Base-by-base conservation (phyloP, 2,797 vertebrate species). In the Xerus rutilus region DNA sequence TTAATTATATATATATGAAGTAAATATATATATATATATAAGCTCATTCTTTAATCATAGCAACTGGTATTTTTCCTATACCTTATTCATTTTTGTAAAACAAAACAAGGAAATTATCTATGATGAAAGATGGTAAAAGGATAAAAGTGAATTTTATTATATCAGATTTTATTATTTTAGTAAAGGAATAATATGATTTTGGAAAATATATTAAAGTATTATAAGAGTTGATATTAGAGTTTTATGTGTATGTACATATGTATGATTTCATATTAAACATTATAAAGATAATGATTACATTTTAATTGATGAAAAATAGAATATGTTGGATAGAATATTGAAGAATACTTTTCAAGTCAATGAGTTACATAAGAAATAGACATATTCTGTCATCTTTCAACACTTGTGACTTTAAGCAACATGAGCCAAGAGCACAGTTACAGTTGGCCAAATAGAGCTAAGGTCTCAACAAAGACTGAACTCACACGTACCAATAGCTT, bases 181-280 rank as follows among this genome's bases (percentile, higher is more conserved):
- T 30, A 89, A 89, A 69, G 23, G 20, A 96, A 85, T 45, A 70
- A 78, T 83, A 67, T 67, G 8, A 89, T 47, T 76, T 69, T 85
- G 11, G n/a, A 90, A 88, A 89, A 76, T 23, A 86, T 18, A n/a
- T 84, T 95, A 64, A 87, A 70, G 3, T 65, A 93, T 45, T 82
- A 12, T 18, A 57, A 67, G 43, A 54, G 23, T 74, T 32, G 25
- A 21, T 77, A 47, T 65, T 93, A 84, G 32, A 86, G 21, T 69
- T 83, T 69, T 72, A 28, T 43, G 2, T 76, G 23, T 86, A 30
- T 23, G 3, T 49, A 17, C 3, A 83, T 23, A 59, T 47, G 25
- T 5, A 23, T 23, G 35, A 96, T 45, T 79, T 62, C 57, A 88
- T 45, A 52, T 28, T 20, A 67, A 14, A 47, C 59, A 21, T 69